These are phyloP conservation scores for Lysiphlebus fabarum DNA, from an alignment of 1,140 invertebrate species.

Conservation along the genomic window DNA sequence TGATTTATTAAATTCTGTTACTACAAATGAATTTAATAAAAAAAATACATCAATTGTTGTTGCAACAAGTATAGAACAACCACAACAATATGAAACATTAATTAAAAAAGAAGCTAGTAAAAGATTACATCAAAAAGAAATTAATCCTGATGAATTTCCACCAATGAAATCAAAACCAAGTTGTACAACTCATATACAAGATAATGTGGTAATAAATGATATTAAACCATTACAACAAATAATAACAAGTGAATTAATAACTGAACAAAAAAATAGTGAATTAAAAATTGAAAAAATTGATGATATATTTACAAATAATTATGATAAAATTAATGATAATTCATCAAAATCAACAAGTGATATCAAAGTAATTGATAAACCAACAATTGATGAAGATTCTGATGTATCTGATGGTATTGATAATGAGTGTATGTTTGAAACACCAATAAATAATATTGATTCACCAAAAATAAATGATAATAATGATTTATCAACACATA, in stretches of 20 bases:
- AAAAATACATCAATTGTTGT: no score
- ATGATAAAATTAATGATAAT: background rate
- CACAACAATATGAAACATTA: conserved; percentile 15
- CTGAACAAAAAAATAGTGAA: no score
- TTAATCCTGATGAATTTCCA: conserved; percentile 32
- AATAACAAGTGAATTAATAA: background rate
- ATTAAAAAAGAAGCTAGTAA: conserved; percentile 36
- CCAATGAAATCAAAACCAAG: conserved; percentile 35
- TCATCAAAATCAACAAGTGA: no score
- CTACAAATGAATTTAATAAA: no score
- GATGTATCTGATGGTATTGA: conserved; percentile 45
- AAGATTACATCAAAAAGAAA: conserved; percentile 24
- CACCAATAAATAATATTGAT: conserved; percentile 37
- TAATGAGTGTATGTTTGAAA: conserved; percentile 39
- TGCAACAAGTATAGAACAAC: background rate
- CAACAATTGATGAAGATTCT: conserved; percentile 22
- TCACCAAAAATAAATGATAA: conserved; percentile 38
- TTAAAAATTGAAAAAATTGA: background rate
- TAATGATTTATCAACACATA: conserved; percentile 23
- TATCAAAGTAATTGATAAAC: conserved; percentile 25
- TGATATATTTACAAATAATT: conserved; percentile 6
- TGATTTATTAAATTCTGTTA: no score
- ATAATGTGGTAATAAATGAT: conserved; percentile 11
- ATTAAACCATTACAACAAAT: conserved; percentile 1
- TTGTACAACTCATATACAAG: conserved; percentile 19